phyloP scores from a whole-genome alignment of 2,888 invertebrate genomes.

The Apodemia duryi region DNA sequence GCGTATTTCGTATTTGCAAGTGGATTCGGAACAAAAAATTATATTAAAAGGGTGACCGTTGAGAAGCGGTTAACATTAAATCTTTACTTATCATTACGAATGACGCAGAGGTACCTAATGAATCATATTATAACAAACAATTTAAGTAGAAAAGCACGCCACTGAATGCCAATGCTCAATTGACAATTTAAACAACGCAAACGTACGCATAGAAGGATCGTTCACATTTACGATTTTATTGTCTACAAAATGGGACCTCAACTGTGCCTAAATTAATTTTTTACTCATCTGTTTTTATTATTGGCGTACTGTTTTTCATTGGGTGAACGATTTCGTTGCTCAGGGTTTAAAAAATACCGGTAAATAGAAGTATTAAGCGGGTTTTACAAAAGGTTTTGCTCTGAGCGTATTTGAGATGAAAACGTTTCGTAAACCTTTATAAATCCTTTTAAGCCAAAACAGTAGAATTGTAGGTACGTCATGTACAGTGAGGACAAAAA shows the following conservation, averaged over 20 bases:
- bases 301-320: neutral
- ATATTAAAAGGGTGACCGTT: neutral
- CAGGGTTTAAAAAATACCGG: too few relatives aligned
- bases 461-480: too few relatives aligned
- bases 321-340: too few relatives aligned
- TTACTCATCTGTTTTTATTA: neutral
- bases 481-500: too few relatives aligned
- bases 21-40: neutral
- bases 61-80: neutral
- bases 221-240: neutral
- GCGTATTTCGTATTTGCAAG: too few relatives aligned
- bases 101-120: slow-evolving; percentile 8
- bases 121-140: slow-evolving; percentile 14
- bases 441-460: too few relatives aligned
- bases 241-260: neutral
- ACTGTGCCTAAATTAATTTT: slow-evolving; percentile 8
- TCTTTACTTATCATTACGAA: neutral
- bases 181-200: slow-evolving; percentile 14
- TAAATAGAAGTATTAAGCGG: too few relatives aligned
- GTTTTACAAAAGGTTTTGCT: too few relatives aligned
- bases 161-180: slow-evolving; percentile 11
- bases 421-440: too few relatives aligned
- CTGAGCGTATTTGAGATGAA: too few relatives aligned
- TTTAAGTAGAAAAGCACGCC: slow-evolving; percentile 4
- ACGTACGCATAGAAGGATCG: neutral